A percentile compares a stretch with the other conserved stretches of the same genome.
phyloP scores from a whole-genome alignment of 2,113 vertebrate genomes.

The Arizona elegans region DNA sequence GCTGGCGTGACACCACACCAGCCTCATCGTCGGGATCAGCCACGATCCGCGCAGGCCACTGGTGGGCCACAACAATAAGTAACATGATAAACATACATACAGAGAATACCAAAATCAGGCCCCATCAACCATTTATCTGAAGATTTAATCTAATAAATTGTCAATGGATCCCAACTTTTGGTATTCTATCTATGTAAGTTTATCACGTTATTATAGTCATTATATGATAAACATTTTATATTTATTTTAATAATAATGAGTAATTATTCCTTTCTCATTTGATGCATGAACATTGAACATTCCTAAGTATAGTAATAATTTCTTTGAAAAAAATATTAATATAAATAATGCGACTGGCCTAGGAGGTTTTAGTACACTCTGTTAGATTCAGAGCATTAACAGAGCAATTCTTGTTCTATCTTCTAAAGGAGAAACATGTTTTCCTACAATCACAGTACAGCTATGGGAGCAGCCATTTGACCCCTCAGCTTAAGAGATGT shows the following conservation, averaged over 20 bases:
- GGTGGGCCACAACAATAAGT: not conserved
- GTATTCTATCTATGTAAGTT: not conserved
- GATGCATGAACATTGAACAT: not conserved
- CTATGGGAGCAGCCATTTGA: not conserved
- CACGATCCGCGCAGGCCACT: no score
- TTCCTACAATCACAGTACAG: not conserved
- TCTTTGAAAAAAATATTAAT: not conserved
- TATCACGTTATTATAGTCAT: not conserved
- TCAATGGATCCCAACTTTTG: not conserved
- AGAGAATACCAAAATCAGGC: not conserved
- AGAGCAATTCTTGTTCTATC: not conserved
- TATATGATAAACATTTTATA: not conserved
- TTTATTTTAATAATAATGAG: not conserved
- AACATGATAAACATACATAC: not conserved
- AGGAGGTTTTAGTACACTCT: not conserved
- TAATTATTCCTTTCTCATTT: not conserved
- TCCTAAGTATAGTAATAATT: not conserved
- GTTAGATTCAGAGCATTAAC: not conserved
- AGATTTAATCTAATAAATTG: not conserved
- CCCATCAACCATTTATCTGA: not conserved
- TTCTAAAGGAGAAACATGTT: not conserved
- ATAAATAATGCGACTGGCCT: not conserved
- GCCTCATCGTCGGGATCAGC: no score
- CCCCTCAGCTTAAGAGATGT: not conserved
- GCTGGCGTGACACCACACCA: no score